Conservation (phyloP, 2,888 invertebrate species). For the Eupithecia abbreviata region DNA sequence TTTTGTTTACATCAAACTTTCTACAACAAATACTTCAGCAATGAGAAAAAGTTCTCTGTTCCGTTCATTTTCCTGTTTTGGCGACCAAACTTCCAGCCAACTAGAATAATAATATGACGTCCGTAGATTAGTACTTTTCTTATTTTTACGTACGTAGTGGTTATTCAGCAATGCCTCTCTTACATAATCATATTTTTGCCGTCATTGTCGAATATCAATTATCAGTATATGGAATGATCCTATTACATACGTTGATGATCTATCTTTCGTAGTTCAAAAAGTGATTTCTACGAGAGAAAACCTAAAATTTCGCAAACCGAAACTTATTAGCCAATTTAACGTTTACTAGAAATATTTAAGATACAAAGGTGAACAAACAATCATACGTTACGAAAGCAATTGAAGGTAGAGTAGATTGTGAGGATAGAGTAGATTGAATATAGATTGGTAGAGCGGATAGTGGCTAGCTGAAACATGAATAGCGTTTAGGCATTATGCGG, state of each 20-base stretch:
- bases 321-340: background rate
- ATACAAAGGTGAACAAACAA: background rate
- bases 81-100: conserved; percentile 7
- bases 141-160: background rate
- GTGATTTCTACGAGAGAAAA: background rate
- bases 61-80: conserved; percentile 9
- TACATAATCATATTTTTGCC: background rate
- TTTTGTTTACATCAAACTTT: conserved; percentile 1
- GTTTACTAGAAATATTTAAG: background rate
- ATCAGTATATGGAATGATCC: background rate
- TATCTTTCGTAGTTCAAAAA: background rate
- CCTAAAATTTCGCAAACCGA: background rate
- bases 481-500: background rate
- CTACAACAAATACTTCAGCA: conserved; percentile 7
- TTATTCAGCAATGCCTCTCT: background rate
- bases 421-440: background rate
- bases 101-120: conserved; percentile 12
- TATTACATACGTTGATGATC: background rate
- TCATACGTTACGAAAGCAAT: background rate
- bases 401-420: background rate
- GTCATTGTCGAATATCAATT: background rate
- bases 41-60: conserved; percentile 7
- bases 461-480: background rate
- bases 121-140: background rate
- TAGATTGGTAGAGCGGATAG: too few species aligned